Conservation (phyloP, 2,113 vertebrate genomes). For the Epinephelus cyanopodus region DNA sequence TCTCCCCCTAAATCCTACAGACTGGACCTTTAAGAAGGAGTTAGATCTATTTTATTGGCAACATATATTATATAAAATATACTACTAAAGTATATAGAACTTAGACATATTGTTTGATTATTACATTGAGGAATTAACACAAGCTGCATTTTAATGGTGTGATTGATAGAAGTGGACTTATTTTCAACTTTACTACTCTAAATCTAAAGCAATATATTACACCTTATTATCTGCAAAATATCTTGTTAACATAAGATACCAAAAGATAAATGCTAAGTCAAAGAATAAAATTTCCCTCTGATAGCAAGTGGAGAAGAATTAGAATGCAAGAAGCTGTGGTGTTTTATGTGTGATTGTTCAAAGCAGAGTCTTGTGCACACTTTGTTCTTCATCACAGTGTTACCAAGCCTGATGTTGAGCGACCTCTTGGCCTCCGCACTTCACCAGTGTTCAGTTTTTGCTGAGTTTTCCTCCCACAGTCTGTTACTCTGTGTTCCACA, state of each 20-base stretch:
- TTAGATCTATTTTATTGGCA: no score
- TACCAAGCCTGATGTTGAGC: neutral
- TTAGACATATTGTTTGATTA: no score
- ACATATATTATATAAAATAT: no score
- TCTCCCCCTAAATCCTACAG: no score
- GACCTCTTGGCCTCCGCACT: constrained; percentile 10
- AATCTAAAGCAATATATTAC: no score
- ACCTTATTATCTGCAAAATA: neutral
- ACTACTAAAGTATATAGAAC: no score
- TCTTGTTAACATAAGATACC: neutral
- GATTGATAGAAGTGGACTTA: no score
- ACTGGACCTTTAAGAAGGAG: no score
- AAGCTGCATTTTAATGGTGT: neutral
- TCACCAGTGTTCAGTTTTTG: constrained; percentile 22
- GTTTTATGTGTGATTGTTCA: neutral
- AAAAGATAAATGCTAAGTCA: neutral
- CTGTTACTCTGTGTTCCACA: neutral
- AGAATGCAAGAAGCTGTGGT: neutral
- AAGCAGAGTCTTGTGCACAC: neutral
- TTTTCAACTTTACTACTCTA: no score
- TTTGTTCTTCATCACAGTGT: constrained; percentile 21
- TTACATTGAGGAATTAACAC: no score
- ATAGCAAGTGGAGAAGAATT: neutral
- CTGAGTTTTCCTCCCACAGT: constrained; percentile 32
- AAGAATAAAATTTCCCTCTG: neutral